These are phyloP conservation scores for Saxicola maurus DNA, from an alignment of 2,797 vertebrate genomes.

Conservation along the genomic window DNA sequence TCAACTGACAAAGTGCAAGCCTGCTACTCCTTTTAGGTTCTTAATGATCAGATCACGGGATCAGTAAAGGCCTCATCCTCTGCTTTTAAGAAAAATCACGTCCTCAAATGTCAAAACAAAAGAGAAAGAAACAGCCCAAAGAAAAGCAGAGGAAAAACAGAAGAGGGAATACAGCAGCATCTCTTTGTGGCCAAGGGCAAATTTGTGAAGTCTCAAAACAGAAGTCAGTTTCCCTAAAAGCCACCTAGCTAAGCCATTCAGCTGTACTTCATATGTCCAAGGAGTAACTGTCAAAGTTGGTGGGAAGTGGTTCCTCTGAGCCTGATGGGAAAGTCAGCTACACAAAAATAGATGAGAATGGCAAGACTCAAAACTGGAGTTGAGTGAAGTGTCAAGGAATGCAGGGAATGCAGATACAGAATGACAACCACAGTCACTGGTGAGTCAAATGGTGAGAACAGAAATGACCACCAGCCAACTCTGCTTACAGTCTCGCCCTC, in stretches of 20 bases:
- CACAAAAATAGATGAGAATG: not conserved
- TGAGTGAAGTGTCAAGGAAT: not conserved
- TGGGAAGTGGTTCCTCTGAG: not conserved
- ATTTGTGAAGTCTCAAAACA: not conserved
- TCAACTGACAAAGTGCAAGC: not conserved
- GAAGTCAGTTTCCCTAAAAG: not conserved
- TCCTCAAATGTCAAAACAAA: not conserved
- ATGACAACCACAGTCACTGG: not conserved
- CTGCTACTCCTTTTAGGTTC: not conserved
- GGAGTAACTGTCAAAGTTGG: not conserved
- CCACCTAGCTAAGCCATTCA: not conserved
- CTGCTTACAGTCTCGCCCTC: not conserved
- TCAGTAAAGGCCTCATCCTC: not conserved
- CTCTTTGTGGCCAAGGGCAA: not conserved
- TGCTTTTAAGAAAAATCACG: not conserved
- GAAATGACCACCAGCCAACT: not conserved
- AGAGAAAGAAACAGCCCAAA: not conserved
- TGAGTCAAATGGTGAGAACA: not conserved
- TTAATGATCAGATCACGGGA: rapidly evolving
- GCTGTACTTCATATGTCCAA: not conserved
- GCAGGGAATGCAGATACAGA: not conserved
- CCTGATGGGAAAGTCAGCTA: not conserved
- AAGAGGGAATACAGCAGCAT: not conserved
- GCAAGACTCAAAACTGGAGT: not conserved
- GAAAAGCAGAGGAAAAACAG: not conserved